These are phyloP conservation scores for Drosophila gaucha DNA, from an alignment of 2,888 invertebrate species.

Conservation along the genomic window DNA sequence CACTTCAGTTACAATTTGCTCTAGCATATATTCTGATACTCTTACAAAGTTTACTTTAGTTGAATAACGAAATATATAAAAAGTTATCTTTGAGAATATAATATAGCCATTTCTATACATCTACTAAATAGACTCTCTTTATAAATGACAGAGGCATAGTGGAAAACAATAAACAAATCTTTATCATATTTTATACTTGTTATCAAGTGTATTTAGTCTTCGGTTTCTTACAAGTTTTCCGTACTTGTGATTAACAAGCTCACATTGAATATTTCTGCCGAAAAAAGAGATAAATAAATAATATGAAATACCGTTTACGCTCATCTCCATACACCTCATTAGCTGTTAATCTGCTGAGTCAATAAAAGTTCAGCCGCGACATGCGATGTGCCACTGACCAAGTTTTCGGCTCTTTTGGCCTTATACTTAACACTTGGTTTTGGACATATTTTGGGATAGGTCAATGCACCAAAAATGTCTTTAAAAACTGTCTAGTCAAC, in stretches of 20 bases:
- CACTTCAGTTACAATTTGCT: conserved; percentile 11
- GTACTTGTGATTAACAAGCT: conserved; percentile 56
- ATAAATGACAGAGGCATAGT: too few relatives aligned
- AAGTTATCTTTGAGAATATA: too few relatives aligned
- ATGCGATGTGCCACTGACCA: conserved; percentile 70
- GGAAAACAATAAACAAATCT: too few relatives aligned
- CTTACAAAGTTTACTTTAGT: not conserved
- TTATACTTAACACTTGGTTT: conserved; percentile 57
- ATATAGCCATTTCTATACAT: too few relatives aligned
- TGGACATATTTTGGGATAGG: conserved; percentile 69
- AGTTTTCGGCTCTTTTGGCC: conserved; percentile 46
- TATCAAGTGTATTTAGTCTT: not conserved
- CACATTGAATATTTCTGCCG: conserved; percentile 35
- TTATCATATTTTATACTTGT: too few relatives aligned
- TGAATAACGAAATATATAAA: not conserved
- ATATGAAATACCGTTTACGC: conserved; percentile 24
- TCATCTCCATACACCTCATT: conserved; percentile 43
- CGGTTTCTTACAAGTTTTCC: not conserved
- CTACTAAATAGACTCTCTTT: too few relatives aligned
- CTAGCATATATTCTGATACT: not conserved
- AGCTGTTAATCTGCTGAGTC: conserved; percentile 69
- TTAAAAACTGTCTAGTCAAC: not conserved
- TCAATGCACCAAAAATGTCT: conserved; percentile 50
- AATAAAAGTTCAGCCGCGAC: conserved; percentile 46
- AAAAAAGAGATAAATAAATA: conserved; percentile 28